Conservation (phyloP, 1,140 invertebrate species). For the Maconellicoccus hirsutus region DNA sequence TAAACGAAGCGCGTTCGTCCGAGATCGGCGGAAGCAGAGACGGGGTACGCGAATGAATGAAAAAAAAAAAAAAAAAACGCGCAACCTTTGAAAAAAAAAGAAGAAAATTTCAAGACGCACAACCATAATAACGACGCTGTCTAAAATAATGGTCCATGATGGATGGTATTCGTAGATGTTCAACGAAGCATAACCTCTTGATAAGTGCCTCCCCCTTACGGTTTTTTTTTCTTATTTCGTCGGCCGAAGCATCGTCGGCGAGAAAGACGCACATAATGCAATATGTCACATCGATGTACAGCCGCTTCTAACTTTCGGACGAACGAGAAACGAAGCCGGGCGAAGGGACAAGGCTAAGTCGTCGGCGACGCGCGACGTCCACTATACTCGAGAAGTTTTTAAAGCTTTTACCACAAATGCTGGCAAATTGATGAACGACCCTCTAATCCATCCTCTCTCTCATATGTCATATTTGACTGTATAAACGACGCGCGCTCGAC, state of each 20-base stretch:
- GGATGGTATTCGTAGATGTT: slow-evolving; percentile 9
- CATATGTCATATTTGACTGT: slow-evolving; percentile 4
- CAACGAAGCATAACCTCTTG: slow-evolving; percentile 15
- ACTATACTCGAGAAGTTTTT: slow-evolving; percentile 3
- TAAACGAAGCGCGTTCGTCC: too few relatives aligned
- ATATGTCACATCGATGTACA: not conserved
- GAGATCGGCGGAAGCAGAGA: too few relatives aligned
- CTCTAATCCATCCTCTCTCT: slow-evolving; percentile 18
- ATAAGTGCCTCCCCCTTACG: slow-evolving; percentile 15
- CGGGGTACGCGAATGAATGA: not conserved
- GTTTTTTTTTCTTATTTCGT: too few relatives aligned
- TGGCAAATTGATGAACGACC: slow-evolving; percentile 11
- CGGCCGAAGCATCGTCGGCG: not conserved
- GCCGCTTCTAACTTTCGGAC: not conserved
- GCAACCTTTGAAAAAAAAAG: not conserved
- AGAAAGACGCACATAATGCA: slow-evolving; percentile 16
- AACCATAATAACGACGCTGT: not conserved
- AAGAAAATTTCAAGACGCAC: slow-evolving; percentile 13
- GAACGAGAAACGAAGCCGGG: too few relatives aligned
- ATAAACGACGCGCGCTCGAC: not conserved
- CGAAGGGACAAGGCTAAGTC: too few relatives aligned
- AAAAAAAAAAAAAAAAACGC: not conserved
- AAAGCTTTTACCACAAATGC: not conserved
- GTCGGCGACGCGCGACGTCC: not conserved
- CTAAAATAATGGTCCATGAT: slow-evolving; percentile 20